Evolutionary conservation across 2,797 vertebrate species (phyloP), one percentile per base, ranked within the genome.

Genomic region (Scomberomorus guttatus): DNA sequence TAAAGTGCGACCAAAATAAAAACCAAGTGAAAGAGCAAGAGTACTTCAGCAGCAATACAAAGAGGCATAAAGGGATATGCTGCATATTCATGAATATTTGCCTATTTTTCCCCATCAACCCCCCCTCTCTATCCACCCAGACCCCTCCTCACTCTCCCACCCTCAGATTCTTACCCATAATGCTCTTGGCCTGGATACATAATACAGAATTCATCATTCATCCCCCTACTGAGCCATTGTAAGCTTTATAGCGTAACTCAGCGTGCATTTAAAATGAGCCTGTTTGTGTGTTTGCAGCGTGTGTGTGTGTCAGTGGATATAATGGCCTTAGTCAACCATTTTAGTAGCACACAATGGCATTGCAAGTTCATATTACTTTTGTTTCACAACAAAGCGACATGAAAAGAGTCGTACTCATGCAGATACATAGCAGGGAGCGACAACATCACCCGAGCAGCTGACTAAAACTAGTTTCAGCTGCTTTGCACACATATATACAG

Each of bases 121-220:
- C 66, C 48, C 11, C 71, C 39, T 66, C 59, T 77, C 29, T 32
- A 12, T 67, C 15, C 34, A 48, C 48, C 32, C 50, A 67, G 63
- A 48, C 73, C 59, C 63, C 64, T 50, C 71, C 78, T 62, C 55
- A 50, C 57, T 42, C 54, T 29, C 59, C 46, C 46, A 58, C 34
- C 64, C 60, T 60, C 72, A 57, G 29, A 79, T 80, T 85, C 70
- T 74, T 88, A 91, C 82, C 83, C 88, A 91, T 71, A 72, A 90
- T 84, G 85, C 86, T 82, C 71, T 84, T 90, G 87, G 90, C 83
- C 82, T 90, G 78, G 75, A 92, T 92, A 77, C 87, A 91, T 88
- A 91, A 90, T 88, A 77, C 80, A 68, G 68, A 86, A 87, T 88
- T 67, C 67, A 82, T 85, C 72, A 86, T 88, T 74, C 79, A 76